Evolutionary conservation across 2,797 vertebrate species (phyloP), one percentile per base, ranked within the genome.

Genomic region (Nannoperca australis): DNA sequence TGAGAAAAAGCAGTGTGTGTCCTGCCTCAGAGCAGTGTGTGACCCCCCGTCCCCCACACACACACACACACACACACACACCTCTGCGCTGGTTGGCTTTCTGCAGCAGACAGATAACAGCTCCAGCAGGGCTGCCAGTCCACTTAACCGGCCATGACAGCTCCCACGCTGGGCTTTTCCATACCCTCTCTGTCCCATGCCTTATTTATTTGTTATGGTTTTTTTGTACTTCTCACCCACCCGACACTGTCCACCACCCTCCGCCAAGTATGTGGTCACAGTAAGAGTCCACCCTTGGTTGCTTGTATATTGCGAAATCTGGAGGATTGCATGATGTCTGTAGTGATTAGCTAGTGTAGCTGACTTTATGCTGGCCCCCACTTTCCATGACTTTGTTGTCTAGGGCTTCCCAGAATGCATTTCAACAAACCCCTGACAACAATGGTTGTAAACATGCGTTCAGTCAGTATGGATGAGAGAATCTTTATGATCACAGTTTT

Each of bases 41-140:
- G 1, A 47, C 11, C 36, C 24, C 36, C 24, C 70, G 24, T 27
- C 24, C 2, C 24, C 1, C 24, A 27, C 24, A 27, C 24, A 27
- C 24, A 27, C 24, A 27, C 24, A 27, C 24, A 27, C 24, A 27
- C 24, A 27, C 24, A 27, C 24, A 27, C 24, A 27, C 24, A 27
- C 24, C 24, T 27, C 24, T 27, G 24, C 24, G 61, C 75, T 70
- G 81, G 74, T 60, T 61, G 73, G 38, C 81, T 85, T 64, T 84
- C 86, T 91, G 91, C 66, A 58, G 78, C 79, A 59, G 84, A 78
- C 81, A 59, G 90, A 92, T 93, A 90, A 88, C 88, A 71, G 70
- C 88, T 88, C 91, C 91, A 85, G 80, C 91, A 82, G 82, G 47
- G 85, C 76, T 73, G 85, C 76, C 61, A 78, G 81, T 85, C 87